Percentiles rank a stretch among this genome's conserved stretches.
These are phyloP conservation scores for Ernsta delagoae DNA, from an alignment of 2,888 invertebrate genomes.

Conservation along the genomic window DNA sequence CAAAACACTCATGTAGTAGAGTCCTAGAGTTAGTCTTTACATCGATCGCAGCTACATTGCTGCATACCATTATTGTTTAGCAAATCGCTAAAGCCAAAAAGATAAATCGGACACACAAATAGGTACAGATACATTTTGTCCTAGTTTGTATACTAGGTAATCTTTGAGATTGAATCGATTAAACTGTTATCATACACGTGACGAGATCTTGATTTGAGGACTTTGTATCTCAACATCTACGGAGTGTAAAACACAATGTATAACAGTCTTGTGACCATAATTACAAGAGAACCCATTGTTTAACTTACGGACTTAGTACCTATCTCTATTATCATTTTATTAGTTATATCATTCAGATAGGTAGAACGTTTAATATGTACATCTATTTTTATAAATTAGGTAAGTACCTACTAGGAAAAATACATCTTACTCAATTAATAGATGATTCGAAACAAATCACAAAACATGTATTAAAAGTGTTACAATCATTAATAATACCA, in stretches of 20 bases:
- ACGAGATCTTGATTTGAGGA: neutral
- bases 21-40: no score
- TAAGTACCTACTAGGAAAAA: no score
- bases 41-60: no score
- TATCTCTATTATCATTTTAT: neutral
- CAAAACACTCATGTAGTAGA: no score
- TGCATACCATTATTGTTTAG: no score
- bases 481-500: no score
- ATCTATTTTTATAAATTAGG: neutral
- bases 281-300: constrained; percentile 3
- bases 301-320: neutral
- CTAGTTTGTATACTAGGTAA: neutral
- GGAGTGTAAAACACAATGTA: neutral
- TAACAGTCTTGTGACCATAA: neutral
- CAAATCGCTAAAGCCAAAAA: no score
- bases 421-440: no score
- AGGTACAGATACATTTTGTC: no score
- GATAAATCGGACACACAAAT: no score
- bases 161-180: neutral
- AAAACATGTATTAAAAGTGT: no score
- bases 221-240: neutral
- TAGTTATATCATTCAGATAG: neutral
- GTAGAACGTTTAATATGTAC: neutral
- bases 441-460: no score
- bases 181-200: neutral